Base-by-base conservation (phyloP, 2,888 invertebrate species). In the Halictus quadricinctus region DNA sequence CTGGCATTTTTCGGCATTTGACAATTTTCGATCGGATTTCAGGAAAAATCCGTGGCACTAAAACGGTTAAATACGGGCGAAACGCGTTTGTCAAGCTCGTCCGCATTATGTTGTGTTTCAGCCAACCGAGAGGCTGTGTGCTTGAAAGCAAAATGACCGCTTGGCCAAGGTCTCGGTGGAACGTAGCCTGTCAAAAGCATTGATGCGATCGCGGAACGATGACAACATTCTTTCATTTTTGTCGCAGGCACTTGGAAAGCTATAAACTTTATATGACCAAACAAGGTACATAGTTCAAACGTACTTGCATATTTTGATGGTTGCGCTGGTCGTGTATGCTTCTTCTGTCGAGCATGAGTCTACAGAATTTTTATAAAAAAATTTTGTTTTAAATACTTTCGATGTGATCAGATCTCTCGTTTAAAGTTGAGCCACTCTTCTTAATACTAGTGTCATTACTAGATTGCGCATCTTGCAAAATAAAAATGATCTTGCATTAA, bases 171-270 rank as follows among this genome's bases (percentile, higher is more conserved):
- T 74, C 73, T 25, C 72, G 5, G 72, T 41, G 83, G 83, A 83
- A 83, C 72, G 80, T 75, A 54, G 64, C 25, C 25, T 18, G 83
- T 29, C 80, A 64, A 54, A 76, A 80, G 50, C 41, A 41, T 74
- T 36, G n/a, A 48, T 48, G 58, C 10, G 48, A 48, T n/a, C 36
- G 69, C 66, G 15, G 29, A 75, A 72, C 41, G 80, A 48, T 69
- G 36, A 18, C 66, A 66, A 36, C 18, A 66, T 66, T 66, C 66
- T 66, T 66, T 66, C 18, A 36, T 36, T 66, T 66, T 10, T 66
- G 36, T 66, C 66, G 8, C 66, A 6, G 36, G 36, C 36, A 66
- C 66, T 36, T 25, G 25, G 60, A 15, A 29, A n/a, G 60, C 25
- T 15, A 1, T 6, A 25, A 60, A 29, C 25, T 29, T 60, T 60